Evolutionary conservation across 2,888 invertebrate species (phyloP).

Genomic region (Ceratothoa steindachneri): DNA sequence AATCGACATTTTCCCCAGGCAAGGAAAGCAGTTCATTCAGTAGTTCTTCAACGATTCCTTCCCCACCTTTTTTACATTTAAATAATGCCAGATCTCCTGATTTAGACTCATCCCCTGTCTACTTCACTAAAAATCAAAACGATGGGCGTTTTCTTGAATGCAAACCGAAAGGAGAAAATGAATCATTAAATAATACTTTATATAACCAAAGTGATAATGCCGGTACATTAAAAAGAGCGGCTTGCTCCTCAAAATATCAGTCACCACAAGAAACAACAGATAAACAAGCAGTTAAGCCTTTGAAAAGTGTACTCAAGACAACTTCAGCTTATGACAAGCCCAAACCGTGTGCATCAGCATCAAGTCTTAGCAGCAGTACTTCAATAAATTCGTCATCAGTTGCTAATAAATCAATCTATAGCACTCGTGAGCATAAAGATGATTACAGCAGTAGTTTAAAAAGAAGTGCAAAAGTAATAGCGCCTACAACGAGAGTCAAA

Average conservation of each 20-base stretch:
- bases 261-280: background rate
- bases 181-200: constrained; percentile 31
- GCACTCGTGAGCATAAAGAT: background rate
- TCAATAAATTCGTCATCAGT: background rate
- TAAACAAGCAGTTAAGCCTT: constrained; percentile 31
- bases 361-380: constrained; percentile 32
- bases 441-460: background rate
- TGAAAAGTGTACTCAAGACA: constrained; percentile 41
- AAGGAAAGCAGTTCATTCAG: background rate
- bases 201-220: constrained; percentile 43
- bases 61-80: background rate
- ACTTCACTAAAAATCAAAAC: background rate
- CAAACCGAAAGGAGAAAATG: background rate
- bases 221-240: constrained; percentile 41
- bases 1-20: background rate
- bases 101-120: background rate
- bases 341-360: constrained; percentile 31
- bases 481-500: background rate
- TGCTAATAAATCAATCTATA: constrained; percentile 1
- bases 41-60: background rate
- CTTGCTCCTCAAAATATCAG: constrained; percentile 6
- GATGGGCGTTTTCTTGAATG: background rate
- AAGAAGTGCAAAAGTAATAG: background rate
- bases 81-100: background rate
- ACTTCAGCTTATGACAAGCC: constrained; percentile 46